Evolutionary conservation across 2,888 invertebrate genomes (phyloP).

Genomic region (Ectemnius cavifrons): DNA sequence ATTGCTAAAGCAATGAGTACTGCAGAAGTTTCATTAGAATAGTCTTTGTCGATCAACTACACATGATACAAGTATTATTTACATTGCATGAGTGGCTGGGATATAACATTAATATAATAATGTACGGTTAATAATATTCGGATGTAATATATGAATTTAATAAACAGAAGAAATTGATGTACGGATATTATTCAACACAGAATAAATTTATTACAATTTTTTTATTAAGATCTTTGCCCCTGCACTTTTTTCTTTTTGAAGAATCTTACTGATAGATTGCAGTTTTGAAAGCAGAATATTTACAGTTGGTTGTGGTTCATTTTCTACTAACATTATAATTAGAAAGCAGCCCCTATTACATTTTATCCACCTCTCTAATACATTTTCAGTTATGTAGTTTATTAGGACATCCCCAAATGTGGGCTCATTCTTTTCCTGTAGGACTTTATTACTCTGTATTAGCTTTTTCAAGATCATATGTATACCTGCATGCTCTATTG

Average conservation of each 20-base stretch:
- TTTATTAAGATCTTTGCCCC: constrained; percentile 84
- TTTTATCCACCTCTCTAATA: constrained; percentile 82
- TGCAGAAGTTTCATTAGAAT: no score
- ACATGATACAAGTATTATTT: no score
- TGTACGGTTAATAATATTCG: background rate
- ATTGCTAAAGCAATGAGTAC: no score
- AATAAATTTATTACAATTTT: constrained; percentile 70
- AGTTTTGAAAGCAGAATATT: constrained; percentile 79
- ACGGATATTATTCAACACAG: background rate
- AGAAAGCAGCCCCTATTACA: constrained; percentile 89
- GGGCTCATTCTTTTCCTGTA: constrained; percentile 72
- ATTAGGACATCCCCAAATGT: constrained; percentile 82
- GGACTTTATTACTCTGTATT: constrained; percentile 82
- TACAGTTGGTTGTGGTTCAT: constrained; percentile 79
- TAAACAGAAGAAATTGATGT: no score
- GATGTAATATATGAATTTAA: background rate
- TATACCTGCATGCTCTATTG: constrained; percentile 86
- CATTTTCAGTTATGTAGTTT: constrained; percentile 79
- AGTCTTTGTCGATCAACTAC: no score
- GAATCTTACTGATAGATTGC: constrained; percentile 74
- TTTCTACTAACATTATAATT: constrained; percentile 84
- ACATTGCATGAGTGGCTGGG: no score
- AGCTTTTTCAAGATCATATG: constrained; percentile 89
- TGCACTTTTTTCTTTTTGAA: constrained; percentile 80
- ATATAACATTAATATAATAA: no score